Conservation (phyloP, 2,797 vertebrate species). For the Danio aesculapii region DNA sequence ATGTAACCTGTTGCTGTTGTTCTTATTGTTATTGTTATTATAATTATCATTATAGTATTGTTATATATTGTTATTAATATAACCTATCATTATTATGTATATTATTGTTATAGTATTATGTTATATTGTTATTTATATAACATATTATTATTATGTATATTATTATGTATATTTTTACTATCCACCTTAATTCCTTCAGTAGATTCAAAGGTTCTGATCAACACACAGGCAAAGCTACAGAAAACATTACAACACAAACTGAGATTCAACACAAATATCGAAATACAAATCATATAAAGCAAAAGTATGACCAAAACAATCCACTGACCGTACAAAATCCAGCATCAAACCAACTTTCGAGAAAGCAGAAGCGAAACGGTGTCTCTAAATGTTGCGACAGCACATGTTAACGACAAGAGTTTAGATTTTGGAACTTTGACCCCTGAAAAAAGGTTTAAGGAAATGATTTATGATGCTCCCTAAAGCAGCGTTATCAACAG, state of each 20-base stretch:
- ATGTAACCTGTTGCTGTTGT: no score
- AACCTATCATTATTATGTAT: no score
- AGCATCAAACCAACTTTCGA: not conserved
- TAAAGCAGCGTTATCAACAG: conserved; percentile 1
- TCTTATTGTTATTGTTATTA: no score
- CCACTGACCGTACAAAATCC: not conserved
- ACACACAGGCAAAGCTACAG: not conserved
- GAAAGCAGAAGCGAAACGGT: no score
- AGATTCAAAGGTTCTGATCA: not conserved
- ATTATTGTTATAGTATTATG: no score
- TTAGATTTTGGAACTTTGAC: conserved; percentile 62
- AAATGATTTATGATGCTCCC: conserved; percentile 44
- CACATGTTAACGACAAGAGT: conserved; percentile 40
- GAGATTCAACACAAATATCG: not conserved
- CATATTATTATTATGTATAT: no score
- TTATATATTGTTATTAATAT: no score
- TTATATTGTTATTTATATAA: no score
- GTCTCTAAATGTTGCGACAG: no score
- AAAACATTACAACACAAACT: not conserved
- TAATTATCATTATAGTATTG: no score
- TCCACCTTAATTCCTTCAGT: no score
- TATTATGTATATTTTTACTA: no score
- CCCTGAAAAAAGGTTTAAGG: conserved; percentile 51
- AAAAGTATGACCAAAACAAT: not conserved
- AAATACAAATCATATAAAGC: conserved; percentile 4